Evolutionary conservation across 2,113 vertebrate species (phyloP), one percentile per base, ranked within the genome.

Genomic region (Conger conger): DNA sequence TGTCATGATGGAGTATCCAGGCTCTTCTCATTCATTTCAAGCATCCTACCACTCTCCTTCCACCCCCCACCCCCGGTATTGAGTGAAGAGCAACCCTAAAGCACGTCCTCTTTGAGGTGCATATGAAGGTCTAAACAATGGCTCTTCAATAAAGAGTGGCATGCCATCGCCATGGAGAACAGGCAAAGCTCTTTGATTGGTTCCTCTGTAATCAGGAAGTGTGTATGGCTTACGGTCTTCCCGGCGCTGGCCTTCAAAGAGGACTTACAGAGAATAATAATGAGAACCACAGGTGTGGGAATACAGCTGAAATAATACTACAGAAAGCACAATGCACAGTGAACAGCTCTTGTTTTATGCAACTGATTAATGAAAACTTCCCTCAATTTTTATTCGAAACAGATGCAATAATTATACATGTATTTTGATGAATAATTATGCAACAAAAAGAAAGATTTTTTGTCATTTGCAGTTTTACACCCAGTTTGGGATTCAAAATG

Each of bases 121-220:
- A 83, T 88, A 91, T 87, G 86, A 87, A 87, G 87, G 78, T 82
- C 79, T 20, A 79, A 82, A 93, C 91, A 94, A 93, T 92, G 88
- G 87, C 87, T 82, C 87, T 87, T 86, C 85, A 86, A 80, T 88
- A 81, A 86, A 92, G 86, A 92, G 89, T 87, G 89, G 90, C 91
- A 94, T 94, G 93, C 94, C 92, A 91, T 94, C 76, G 3, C 94
- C 93, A 94, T 92, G 91, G 94, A 92, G 91, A 93, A 86, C 85
- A 82, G 86, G 88, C 53, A 76, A 3, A 42, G 82, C 89, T 79
- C 91, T 76, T 84, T 86, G 89, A 92, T 92, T 94, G 92, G 92
- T 90, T 86, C 30, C 16, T 5, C 82, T 84, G 85, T 90, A 84
- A 91, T 90, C 92, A 93, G 91, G 91, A 90, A 88, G 33, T 80